Percentiles rank a stretch among this genome's conserved stretches.
These are phyloP conservation scores for Synanthedon myopaeformis DNA, from an alignment of 2,888 invertebrate genomes.

Conservation along the genomic window DNA sequence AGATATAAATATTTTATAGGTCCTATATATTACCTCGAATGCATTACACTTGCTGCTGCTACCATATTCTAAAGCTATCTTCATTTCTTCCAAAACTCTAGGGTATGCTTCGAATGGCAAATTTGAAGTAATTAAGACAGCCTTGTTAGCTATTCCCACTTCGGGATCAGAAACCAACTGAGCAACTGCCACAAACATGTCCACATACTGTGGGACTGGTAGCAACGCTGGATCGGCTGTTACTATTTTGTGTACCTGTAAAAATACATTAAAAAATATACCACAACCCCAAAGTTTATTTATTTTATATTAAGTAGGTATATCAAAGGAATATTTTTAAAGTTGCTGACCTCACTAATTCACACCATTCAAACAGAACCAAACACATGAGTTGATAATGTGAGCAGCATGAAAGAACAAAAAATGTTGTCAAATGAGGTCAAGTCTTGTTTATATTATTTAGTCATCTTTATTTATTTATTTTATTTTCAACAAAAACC, in stretches of 20 bases:
- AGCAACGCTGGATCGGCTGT: constrained; percentile 26
- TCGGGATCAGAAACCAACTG: constrained; percentile 72
- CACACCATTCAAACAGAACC: too few relatives aligned
- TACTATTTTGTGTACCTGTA: constrained; percentile 46
- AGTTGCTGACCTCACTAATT: constrained; percentile 2
- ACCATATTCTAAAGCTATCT: constrained; percentile 65
- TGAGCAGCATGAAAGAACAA: too few relatives aligned
- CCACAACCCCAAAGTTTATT: background rate
- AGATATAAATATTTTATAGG: background rate
- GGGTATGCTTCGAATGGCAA: constrained; percentile 65
- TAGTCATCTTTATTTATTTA: too few relatives aligned
- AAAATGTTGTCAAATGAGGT: too few relatives aligned
- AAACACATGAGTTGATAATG: too few relatives aligned
- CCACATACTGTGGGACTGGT: constrained; percentile 55
- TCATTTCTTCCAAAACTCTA: constrained; percentile 67
- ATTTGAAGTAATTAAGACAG: constrained; percentile 66
- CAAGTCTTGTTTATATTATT: too few relatives aligned
- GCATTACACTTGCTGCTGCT: constrained; percentile 75
- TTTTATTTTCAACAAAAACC: too few relatives aligned
- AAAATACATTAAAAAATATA: constrained; percentile 4
- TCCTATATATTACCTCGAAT: constrained; percentile 68
- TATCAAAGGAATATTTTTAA: background rate
- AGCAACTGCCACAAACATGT: constrained; percentile 67
- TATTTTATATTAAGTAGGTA: background rate
- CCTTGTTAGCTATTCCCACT: constrained; percentile 70